Conservation (phyloP, 30 jellyfish, hydroid and myxozoan genomes). For the Morbakka virulenta region DNA sequence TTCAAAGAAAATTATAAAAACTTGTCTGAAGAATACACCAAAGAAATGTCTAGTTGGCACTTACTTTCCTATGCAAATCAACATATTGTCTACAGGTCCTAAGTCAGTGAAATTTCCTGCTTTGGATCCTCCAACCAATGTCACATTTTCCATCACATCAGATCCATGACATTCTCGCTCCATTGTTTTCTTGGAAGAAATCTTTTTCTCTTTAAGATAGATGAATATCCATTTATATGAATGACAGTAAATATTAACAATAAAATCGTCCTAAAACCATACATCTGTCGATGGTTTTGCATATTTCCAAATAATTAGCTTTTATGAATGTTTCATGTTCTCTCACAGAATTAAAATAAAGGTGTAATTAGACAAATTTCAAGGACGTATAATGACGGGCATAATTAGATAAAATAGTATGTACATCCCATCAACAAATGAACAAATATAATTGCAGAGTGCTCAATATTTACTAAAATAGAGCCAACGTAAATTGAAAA, state of each 20-base stretch:
- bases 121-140: slow-evolving; percentile 92
- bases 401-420: no score
- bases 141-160: slow-evolving; percentile 67
- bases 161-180: slow-evolving; percentile 60
- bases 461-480: no score
- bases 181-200: slow-evolving; percentile 74
- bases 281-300: no score
- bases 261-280: neutral
- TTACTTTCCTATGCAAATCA: slow-evolving; percentile 71
- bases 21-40: no score
- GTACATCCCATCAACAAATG: no score
- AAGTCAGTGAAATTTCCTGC: slow-evolving; percentile 89
- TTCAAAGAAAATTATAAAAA: no score
- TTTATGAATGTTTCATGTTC: neutral
- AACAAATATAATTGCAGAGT: no score
- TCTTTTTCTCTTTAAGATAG: slow-evolving; percentile 42
- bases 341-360: neutral
- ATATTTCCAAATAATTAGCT: neutral
- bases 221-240: neutral
- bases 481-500: no score
- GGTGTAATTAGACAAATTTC: no score
- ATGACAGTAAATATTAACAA: neutral
- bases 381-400: no score
- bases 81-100: slow-evolving; percentile 60
- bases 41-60: no score